Base-by-base conservation (phyloP, 2,888 invertebrate genomes). In the Anoncus sp. region DNA sequence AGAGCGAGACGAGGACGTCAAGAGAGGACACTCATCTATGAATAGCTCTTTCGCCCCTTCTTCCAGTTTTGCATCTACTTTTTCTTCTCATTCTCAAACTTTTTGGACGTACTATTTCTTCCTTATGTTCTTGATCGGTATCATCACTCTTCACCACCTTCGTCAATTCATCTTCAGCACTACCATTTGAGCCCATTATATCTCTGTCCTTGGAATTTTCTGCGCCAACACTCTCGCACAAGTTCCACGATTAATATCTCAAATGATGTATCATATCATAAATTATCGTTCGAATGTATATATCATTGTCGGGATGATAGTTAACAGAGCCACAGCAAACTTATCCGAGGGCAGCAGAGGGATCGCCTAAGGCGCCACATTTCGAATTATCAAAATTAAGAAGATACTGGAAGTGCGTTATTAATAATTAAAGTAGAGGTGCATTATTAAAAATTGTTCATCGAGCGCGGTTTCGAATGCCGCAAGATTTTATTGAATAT, bases 111-210 rank as follows among this genome's bases (percentile, higher is more conserved):
- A 12, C 65, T 43, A 63, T 65, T 65, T 65, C 72, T 47, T 57
- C 18, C 55, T 55, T 38, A 27, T 20, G 47, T 27, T 35, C 16
- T 27, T 63, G 72, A 72, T 72, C 72, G 65, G 24, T 38, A 65
- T 63, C 65, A 63, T 72, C 57, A 47, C 55, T 65, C 27, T 65
- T 53, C 18, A 10, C 43, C 45, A 40, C 7, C 53, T 10, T 22
- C 53, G 24, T 27, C 38, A 20, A 55, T 72, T 65, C 18, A 72
- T 72, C 65, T 24, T 27, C 31, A 45, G 38, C 35, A 38, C 45
- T 38, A n/a, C 35, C 57, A 65, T 72, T 72, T 57, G 22, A 14
- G 31, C 20, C n/a, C 45, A 14, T 45, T 72, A 63, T 45, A 35
- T 67, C 20, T 57, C 22, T 12, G 27, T 43, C 55, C 14, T 53